Conservation (phyloP, 2,113 vertebrate genomes). For the Bothrops jararaca region DNA sequence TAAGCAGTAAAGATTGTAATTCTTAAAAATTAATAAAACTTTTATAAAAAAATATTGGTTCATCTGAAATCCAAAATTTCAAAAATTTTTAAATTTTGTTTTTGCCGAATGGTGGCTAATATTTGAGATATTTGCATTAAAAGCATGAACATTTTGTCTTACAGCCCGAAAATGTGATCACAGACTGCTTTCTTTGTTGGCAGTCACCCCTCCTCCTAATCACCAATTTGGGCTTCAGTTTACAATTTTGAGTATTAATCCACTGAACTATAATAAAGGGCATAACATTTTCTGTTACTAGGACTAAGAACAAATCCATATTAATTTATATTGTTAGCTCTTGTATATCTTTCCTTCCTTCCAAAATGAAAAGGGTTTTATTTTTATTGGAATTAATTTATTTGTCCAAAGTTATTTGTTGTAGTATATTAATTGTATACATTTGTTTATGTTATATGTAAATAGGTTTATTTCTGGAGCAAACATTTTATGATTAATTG, state of each 20-base stretch:
- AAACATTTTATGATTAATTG: neutral
- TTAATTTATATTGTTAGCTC: neutral
- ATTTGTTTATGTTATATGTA: neutral
- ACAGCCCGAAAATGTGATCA: neutral
- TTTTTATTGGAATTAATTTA: neutral
- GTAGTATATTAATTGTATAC: neutral
- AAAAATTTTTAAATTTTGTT: no score
- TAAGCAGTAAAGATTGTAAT: no score
- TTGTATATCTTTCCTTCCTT: neutral
- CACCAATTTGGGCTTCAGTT: neutral
- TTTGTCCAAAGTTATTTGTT: neutral
- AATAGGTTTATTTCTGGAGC: neutral
- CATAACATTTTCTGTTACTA: neutral
- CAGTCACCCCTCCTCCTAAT: neutral
- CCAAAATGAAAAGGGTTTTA: neutral
- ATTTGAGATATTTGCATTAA: neutral
- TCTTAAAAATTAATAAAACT: no score
- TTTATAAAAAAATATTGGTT: no score
- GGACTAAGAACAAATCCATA: neutral
- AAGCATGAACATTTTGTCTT: neutral
- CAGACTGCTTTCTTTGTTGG: neutral
- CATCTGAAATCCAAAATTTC: no score
- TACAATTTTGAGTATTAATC: neutral
- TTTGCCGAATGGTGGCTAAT: no score
- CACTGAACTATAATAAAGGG: neutral